Base-by-base conservation (phyloP, 2,888 invertebrate species). In the Orthosia gracilis region DNA sequence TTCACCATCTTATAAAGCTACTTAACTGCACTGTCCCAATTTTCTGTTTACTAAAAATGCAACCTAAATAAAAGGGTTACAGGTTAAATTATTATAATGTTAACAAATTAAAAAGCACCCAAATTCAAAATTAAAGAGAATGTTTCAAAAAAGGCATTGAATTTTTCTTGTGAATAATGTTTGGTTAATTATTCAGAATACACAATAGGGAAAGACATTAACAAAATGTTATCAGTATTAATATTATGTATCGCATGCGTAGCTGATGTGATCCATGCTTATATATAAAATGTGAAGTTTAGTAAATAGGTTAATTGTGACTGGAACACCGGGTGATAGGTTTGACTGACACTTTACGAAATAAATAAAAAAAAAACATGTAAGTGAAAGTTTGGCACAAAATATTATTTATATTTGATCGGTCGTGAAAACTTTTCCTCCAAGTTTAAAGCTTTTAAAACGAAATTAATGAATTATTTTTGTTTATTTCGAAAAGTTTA, bases 231-330 rank as follows among this genome's bases (percentile, higher is more conserved):
- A 76, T 81, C 54, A 83, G 80, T 83, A 47, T 80, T 61, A 71
- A 72, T 66, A 57, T 64, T 31, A 23, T 65, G 88, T 98, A 97
- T 85, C 96, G 97, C 97, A 98, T 83, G 97, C 98, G 0, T 94
- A 97, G 2, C 96, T 96, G 74, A 58, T 62, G 47, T 62, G 13
- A 45, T 45, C 23, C 61, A n/a, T 47, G 40, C 65, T 26, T 83
- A 85, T 85, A 84, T 76, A 84, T 68, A 76, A 73, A 74, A 73
- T 65, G 64, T 75, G 21, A 17, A 26, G 13, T 17, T 61, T 45
- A 12, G n/a, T 47, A 57, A 59, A n/a, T 57, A 54, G 23, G 50
- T 80, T 83, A 80, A 72, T 85, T 72, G 79, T 72, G 57, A 65
- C 54, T 85, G 69, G 58, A 70, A 55, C 61, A 64, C 75, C 45